phyloP scores from a whole-genome alignment of 2,888 invertebrate genomes.

The Drosophila multiciliata region DNA sequence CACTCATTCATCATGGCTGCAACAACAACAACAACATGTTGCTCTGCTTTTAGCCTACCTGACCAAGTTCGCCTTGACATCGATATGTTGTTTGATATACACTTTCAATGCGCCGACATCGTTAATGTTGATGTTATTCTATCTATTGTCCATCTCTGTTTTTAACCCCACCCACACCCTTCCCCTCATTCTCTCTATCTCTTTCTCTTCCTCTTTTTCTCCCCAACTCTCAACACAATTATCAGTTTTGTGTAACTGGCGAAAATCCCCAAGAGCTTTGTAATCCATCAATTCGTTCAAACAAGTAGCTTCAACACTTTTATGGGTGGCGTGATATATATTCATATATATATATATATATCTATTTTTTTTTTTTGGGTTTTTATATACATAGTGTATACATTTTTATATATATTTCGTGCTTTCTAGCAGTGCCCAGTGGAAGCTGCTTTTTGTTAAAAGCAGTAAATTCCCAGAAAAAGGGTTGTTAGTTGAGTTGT shows the following conservation, averaged over 20 bases:
- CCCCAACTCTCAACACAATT: conserved; percentile 44
- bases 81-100: conserved; percentile 69
- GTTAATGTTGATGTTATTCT: conserved; percentile 59
- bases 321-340: conserved; percentile 14
- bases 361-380: background rate
- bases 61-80: conserved; percentile 61
- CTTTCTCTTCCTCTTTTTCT: background rate
- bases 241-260: conserved; percentile 44
- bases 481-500: background rate
- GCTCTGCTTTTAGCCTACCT: conserved; percentile 35
- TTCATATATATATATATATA: background rate
- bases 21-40: conserved; percentile 51
- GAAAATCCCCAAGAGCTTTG: conserved; percentile 52
- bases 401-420: background rate
- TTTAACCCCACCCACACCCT: background rate
- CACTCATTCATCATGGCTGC: conserved; percentile 74
- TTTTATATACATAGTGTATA: background rate
- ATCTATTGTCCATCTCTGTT: conserved; percentile 15
- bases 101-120: conserved; percentile 57
- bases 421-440: background rate
- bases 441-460: conserved; percentile 43
- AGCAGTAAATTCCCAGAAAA: conserved; percentile 8
- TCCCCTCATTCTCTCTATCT: background rate
- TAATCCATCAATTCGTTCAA: conserved; percentile 67
- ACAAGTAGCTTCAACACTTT: conserved; percentile 51